Evolutionary conservation across 2,113 vertebrate genomes (phyloP).

Genomic region (Xiphophorus couchianus): DNA sequence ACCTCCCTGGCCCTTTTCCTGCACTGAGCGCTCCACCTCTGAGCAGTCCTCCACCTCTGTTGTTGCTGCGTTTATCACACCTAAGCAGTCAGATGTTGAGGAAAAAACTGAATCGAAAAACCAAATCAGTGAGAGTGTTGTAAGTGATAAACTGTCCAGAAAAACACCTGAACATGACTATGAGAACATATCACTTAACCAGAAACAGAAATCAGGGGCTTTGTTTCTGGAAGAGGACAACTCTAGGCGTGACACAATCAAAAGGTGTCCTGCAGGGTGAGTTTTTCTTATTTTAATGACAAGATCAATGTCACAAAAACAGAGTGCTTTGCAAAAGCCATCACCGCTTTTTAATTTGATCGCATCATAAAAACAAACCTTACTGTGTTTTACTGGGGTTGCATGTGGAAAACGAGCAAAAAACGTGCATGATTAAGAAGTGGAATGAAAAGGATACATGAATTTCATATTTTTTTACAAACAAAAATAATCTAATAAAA

Average conservation of each 20-base stretch:
- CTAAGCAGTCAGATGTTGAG: conserved; percentile 42
- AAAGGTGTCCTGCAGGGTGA: conserved; percentile 68
- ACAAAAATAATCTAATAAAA: background rate
- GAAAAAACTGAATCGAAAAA: conserved; percentile 31
- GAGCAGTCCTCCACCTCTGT: conserved; percentile 60
- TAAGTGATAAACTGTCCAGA: conserved; percentile 40
- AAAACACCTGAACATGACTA: conserved; percentile 47
- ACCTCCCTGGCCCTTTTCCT: conserved; percentile 78
- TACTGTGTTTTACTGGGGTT: background rate
- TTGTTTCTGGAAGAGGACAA: conserved; percentile 68
- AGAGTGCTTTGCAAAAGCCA: background rate
- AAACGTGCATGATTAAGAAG: background rate
- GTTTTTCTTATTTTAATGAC: conserved; percentile 40
- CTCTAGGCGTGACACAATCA: conserved; percentile 71
- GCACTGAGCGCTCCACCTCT: conserved; percentile 46
- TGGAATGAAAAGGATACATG: background rate
- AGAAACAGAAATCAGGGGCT: conserved; percentile 42
- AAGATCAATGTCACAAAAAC: conserved; percentile 1
- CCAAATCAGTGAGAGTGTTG: conserved; percentile 11
- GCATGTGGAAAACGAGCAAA: background rate
- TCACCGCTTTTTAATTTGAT: background rate
- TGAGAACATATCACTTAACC: conserved; percentile 50
- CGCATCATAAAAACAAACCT: background rate
- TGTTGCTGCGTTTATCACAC: conserved; percentile 65
- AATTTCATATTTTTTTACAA: too few species aligned